Base-by-base conservation (phyloP, 1,140 invertebrate genomes). In the Physella acuta region DNA sequence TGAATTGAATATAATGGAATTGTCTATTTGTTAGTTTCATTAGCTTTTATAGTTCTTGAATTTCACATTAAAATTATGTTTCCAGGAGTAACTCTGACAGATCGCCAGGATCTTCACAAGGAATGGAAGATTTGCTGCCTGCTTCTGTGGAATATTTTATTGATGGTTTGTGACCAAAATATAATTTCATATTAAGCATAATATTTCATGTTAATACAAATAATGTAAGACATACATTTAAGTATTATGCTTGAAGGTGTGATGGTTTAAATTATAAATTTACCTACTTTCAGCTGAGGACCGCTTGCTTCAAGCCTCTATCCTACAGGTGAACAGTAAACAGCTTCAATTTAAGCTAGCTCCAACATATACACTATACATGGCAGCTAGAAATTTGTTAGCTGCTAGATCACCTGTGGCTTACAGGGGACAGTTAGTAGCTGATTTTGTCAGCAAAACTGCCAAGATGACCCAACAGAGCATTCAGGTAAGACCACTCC, bases 111-210 rank as follows among this genome's bases (percentile, higher is more conserved):
- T 70, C 52, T 16, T 31, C 28, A 53, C 37, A 34, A 44, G 64
- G 58, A 20, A 14, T 11, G 59, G 73, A 71, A 34, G 77, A 94
- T 39, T 95, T 97, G 73, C 87, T 98, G 71, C 95, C 95, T 20
- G 95, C 94, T 4, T 93, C 95, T 24, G 83, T 98, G 70, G 95
- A 98, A 86, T 95, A 97, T 80, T 90, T 94, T 30, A 94, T 97
- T 86, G 94, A 95, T 70, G 93, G 84, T 85, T 73, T 71, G 73
- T 73, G 56, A 26, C 16, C 17, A 3, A 8, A 37, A 33, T 33
- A 33, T 33, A 60, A 14, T 60, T 36, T n/a, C n/a, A n/a, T n/a
- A n/a, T n/a, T n/a, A n/a, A n/a, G n/a, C n/a, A n/a, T n/a, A 44
- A 8, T 44, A 20, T 20, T 44, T 44, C 39, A 44, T 44, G 20